Base-by-base conservation (phyloP, 2,113 vertebrate species). In the Aix galericulata region DNA sequence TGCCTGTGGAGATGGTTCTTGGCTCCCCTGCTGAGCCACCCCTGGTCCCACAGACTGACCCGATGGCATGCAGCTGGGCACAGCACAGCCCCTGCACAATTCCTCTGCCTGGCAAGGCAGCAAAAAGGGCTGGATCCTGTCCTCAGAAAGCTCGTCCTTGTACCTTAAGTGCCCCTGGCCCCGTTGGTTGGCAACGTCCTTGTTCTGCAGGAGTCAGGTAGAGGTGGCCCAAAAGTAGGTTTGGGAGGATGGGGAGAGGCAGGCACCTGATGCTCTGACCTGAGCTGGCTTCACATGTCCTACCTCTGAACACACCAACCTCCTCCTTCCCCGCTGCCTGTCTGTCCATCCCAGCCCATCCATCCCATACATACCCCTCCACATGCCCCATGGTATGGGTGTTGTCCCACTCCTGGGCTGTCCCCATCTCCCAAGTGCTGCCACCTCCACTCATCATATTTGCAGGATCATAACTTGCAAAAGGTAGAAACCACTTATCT, bases 341-440 rank as follows among this genome's bases (percentile, higher is more conserved):
- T 4, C 3, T 6, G 7, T 52, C 23, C 50, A 52, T 25, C 50
- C 50, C 50, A 52, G 6, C 21, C 52, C 3, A 0, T 13, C 42
- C 26, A 53, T 40, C 66, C 27, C 46, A 2, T 6, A 8, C 29
- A 14, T 66, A 12, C 14, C 20, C 34, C 6, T 56, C 40, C 48
- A 1, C 0, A 8, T 34, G 23, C 11, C 20, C 32, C 0, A 0
- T 9, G 42, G 6, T 29, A 36, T 1, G 36, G 6, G 6, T 1
- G 1, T 0, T 1, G 46, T 17, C 23, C 14, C 0, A 2, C 42
- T 60, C 17, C 50, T 25, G 22, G 50, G 16, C 25, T 18, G 25
- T 27, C 23, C 60, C 25, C 62, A 38, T 10, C 36, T 8, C 34
- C 25, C 10, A 7, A 8, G 25, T 15, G 9, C 58, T 80, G 78